A percentile compares a stretch with the other conserved stretches of the same genome.
Evolutionary conservation across 2,888 invertebrate genomes (phyloP).

Genomic region (Amphimallon solstitiale): DNA sequence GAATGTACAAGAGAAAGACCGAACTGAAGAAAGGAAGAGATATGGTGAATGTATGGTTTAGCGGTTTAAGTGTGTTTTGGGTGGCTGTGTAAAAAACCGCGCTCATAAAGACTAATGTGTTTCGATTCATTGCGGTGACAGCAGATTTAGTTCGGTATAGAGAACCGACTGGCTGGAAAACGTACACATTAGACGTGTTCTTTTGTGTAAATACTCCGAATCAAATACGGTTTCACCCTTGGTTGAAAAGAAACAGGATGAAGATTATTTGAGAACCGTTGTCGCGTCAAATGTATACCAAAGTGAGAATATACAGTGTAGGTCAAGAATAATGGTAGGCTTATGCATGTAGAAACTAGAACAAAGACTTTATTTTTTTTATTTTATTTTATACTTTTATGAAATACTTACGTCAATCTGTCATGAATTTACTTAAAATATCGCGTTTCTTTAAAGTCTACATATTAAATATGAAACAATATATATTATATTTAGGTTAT

Average conservation of each 20-base stretch:
- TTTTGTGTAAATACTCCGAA: slow-evolving; percentile 9
- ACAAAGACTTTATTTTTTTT: too few species aligned
- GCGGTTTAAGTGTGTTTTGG: slow-evolving; percentile 17
- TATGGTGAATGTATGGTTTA: neutral
- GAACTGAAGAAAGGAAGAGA: slow-evolving; percentile 15
- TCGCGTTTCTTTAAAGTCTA: too few species aligned
- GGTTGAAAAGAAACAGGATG: neutral
- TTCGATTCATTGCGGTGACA: slow-evolving; percentile 55
- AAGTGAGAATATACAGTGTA: neutral
- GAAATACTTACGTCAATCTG: too few species aligned
- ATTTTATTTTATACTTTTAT: too few species aligned
- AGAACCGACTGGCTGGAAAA: slow-evolving; percentile 51
- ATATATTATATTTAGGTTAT: too few species aligned
- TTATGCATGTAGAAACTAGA: too few species aligned
- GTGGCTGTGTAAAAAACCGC: slow-evolving; percentile 44
- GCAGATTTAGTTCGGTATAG: slow-evolving; percentile 54
- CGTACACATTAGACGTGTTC: slow-evolving; percentile 41
- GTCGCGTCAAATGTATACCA: neutral
- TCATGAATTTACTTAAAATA: too few species aligned
- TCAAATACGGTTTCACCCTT: neutral
- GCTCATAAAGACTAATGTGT: slow-evolving; percentile 51
- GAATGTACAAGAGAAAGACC: neutral
- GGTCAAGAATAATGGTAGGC: too few species aligned
- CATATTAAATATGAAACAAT: too few species aligned
- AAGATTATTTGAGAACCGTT: neutral